Conservation (phyloP, 2,888 invertebrate genomes). For the Rotaria sp. region DNA sequence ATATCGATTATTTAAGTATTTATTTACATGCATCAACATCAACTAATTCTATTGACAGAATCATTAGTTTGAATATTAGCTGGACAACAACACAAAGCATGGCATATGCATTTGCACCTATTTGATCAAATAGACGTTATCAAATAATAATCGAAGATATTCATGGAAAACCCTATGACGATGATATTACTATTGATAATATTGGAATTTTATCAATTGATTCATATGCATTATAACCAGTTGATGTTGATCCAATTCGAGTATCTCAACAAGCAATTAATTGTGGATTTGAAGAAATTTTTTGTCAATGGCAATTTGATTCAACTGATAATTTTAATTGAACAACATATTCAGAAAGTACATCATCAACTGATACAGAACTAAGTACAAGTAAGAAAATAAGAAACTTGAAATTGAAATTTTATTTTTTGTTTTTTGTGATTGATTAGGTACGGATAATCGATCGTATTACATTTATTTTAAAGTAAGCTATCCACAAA, state of each 20-base stretch:
- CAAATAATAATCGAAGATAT: conserved; percentile 46
- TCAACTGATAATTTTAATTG: conserved; percentile 35
- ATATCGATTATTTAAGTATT: conserved; percentile 33
- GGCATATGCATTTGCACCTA: conserved; percentile 32
- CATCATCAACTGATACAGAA: conserved; percentile 13
- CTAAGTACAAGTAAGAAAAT: conserved; percentile 6
- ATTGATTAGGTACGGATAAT: neutral
- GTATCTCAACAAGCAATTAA: neutral
- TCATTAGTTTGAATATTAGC: conserved; percentile 43
- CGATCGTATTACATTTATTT: conserved; percentile 48
- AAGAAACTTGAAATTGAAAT: too few species aligned
- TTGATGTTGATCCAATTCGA: conserved; percentile 26
- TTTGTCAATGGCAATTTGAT: conserved; percentile 36
- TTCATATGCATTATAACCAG: conserved; percentile 30
- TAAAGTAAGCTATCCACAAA: conserved; percentile 45
- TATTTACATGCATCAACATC: conserved; percentile 32
- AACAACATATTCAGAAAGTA: conserved; percentile 28
- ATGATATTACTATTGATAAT: conserved; percentile 47
- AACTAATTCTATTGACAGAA: conserved; percentile 43
- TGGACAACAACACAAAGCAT: conserved; percentile 44
- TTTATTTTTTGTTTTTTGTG: neutral
- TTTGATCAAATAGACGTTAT: conserved; percentile 15
- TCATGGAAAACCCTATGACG: conserved; percentile 45
- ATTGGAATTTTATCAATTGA: neutral
- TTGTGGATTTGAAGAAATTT: conserved; percentile 36